A percentile compares a stretch with the other conserved stretches of the same genome.
Conservation (phyloP, 1,140 invertebrate genomes). For the Leptinotarsa texana region DNA sequence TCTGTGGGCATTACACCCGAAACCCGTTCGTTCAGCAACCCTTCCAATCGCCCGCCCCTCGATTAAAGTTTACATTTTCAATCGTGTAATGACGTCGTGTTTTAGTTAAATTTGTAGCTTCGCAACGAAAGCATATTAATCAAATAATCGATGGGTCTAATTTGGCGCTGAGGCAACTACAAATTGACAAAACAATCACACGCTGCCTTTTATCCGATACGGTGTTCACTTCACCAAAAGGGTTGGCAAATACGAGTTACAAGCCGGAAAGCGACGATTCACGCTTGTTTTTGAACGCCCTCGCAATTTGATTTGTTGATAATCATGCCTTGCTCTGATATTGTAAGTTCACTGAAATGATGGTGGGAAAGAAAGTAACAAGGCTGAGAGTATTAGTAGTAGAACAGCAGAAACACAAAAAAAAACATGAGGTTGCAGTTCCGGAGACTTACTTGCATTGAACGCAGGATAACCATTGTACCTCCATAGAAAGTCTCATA, state of each 20-base stretch:
- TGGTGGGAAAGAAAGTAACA: too few species aligned
- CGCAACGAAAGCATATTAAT: slow-evolving; percentile 44
- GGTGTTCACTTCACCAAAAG: slow-evolving; percentile 34
- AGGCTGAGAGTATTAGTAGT: too few species aligned
- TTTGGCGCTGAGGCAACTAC: slow-evolving; percentile 49
- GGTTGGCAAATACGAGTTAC: slow-evolving; percentile 41
- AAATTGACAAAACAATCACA: slow-evolving; percentile 53
- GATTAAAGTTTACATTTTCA: slow-evolving; percentile 15
- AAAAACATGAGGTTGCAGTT: too few species aligned
- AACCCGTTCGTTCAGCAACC: background rate
- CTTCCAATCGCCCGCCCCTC: background rate
- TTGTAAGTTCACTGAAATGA: too few species aligned
- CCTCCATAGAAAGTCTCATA: too few species aligned
- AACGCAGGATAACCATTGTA: too few species aligned
- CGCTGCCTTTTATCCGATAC: slow-evolving; percentile 33
- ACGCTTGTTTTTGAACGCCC: slow-evolving; percentile 16
- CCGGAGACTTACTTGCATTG: too few species aligned
- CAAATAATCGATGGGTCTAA: slow-evolving; percentile 53
- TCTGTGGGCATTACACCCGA: too few species aligned
- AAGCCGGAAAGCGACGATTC: slow-evolving; percentile 23
- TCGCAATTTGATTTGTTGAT: slow-evolving; percentile 5
- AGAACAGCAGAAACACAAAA: too few species aligned
- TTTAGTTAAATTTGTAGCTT: slow-evolving; percentile 39
- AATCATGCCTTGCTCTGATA: too few species aligned
- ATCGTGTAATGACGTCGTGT: slow-evolving; percentile 15